Conservation (phyloP, 2,113 vertebrate species). For the Shinisaurus crocodilurus region DNA sequence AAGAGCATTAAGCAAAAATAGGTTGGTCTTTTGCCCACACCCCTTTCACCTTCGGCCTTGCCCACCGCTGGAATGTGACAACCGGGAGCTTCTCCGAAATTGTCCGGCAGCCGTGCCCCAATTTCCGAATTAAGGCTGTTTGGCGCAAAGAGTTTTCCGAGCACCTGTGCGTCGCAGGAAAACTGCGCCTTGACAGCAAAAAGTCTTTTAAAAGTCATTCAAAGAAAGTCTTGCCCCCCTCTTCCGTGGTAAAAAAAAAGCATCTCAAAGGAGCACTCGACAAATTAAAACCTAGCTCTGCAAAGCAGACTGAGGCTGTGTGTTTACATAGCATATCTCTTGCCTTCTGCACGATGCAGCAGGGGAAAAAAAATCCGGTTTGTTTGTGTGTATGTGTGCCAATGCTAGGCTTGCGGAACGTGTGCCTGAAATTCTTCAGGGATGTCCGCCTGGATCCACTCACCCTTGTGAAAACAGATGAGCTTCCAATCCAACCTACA, state of each 20-base stretch:
- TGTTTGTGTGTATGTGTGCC: background rate
- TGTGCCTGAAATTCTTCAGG: background rate
- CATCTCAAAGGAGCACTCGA: background rate
- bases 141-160: background rate
- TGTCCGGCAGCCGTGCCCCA: no score
- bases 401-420: background rate
- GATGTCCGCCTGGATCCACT: background rate
- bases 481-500: background rate
- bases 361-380: background rate
- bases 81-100: no score
- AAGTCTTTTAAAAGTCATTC: background rate
- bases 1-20: no score
- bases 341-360: background rate
- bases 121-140: background rate
- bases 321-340: background rate
- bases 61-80: no score
- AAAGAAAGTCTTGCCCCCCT: background rate
- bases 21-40: no score
- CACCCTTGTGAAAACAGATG: background rate
- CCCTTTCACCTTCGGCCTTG: no score
- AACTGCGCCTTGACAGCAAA: background rate
- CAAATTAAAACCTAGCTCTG: background rate
- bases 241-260: background rate
- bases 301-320: no score
- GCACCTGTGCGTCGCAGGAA: fast-evolving